A percentile compares a stretch with the other conserved stretches of the same genome.
These are phyloP conservation scores for Trissolcus brochymenae DNA, from an alignment of 2,888 invertebrate genomes.

Conservation along the genomic window DNA sequence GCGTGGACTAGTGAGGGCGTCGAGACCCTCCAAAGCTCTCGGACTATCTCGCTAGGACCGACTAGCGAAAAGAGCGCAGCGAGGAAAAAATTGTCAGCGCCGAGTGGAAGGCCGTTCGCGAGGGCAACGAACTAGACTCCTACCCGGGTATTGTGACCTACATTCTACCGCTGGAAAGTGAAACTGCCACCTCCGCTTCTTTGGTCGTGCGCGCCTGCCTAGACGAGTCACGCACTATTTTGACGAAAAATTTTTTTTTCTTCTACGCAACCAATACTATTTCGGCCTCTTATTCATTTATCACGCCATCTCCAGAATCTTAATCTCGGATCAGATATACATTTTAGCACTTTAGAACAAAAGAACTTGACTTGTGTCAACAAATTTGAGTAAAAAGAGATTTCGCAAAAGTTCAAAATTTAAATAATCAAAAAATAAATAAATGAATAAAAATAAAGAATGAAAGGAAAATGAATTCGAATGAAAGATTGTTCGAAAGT, in stretches of 20 bases:
- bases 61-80: slow-evolving; percentile 45
- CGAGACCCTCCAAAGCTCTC: slow-evolving; percentile 31
- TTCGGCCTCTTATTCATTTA: background rate
- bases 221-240: slow-evolving; percentile 37
- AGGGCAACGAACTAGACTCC: slow-evolving; percentile 81
- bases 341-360: too few relatives aligned
- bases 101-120: slow-evolving; percentile 78
- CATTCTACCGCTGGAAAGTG: slow-evolving; percentile 76
- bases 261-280: slow-evolving; percentile 20
- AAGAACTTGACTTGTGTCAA: background rate
- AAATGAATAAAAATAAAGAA: too few relatives aligned
- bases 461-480: too few relatives aligned
- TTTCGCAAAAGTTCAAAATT: too few relatives aligned
- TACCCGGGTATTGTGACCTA: slow-evolving; percentile 76
- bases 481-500: too few relatives aligned
- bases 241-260: slow-evolving; percentile 13
- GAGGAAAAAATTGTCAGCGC: slow-evolving; percentile 70
- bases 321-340: too few relatives aligned
- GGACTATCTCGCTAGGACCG: slow-evolving; percentile 61
- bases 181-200: slow-evolving; percentile 73
- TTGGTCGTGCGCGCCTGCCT: slow-evolving; percentile 49
- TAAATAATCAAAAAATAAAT: too few relatives aligned
- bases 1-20: slow-evolving; percentile 43
- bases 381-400: background rate
- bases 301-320: too few relatives aligned